phyloP scores from a whole-genome alignment of 2,113 vertebrate species.

The Etheostoma spectabile region DNA sequence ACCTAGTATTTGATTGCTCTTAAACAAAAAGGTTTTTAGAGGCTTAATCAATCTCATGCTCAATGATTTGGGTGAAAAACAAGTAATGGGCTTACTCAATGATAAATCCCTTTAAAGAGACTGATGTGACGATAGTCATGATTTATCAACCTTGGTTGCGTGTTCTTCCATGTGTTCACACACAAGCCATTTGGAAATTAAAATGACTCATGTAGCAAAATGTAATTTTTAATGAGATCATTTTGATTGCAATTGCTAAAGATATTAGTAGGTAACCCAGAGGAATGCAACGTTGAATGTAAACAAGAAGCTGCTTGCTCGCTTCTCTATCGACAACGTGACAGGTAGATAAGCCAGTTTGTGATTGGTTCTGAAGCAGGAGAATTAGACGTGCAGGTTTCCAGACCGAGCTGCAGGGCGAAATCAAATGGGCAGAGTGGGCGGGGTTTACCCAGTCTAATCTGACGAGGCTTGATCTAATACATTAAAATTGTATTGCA shows the following conservation, averaged over 20 bases:
- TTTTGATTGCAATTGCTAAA: constrained; percentile 20
- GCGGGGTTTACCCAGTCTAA: not conserved
- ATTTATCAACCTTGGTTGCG: constrained; percentile 54
- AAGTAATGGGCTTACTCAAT: constrained; percentile 41
- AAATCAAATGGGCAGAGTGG: too few relatives aligned
- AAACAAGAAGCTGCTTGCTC: too few relatives aligned
- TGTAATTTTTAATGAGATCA: constrained; percentile 31
- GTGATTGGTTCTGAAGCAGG: too few relatives aligned
- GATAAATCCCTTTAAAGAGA: constrained; percentile 58
- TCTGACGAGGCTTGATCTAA: not conserved
- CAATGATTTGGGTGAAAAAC: constrained; percentile 49
- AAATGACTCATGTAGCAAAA: constrained; percentile 34
- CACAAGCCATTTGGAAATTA: constrained; percentile 29
- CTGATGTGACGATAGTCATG: constrained; percentile 33
- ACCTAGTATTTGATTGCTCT: constrained; percentile 20
- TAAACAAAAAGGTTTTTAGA: constrained; percentile 32
- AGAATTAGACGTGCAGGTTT: too few relatives aligned
- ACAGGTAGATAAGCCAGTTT: too few relatives aligned
- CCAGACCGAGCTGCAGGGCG: too few relatives aligned
- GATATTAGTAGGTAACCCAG: constrained; percentile 19
- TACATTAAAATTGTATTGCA: not conserved
- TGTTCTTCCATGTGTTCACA: constrained; percentile 53
- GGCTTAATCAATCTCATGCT: constrained; percentile 54
- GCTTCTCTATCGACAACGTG: too few relatives aligned
- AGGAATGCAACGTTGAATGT: not conserved